These are phyloP conservation scores for Choloepus hoffmanni DNA, from an alignment of 2,113 vertebrate species.

Conservation along the genomic window DNA sequence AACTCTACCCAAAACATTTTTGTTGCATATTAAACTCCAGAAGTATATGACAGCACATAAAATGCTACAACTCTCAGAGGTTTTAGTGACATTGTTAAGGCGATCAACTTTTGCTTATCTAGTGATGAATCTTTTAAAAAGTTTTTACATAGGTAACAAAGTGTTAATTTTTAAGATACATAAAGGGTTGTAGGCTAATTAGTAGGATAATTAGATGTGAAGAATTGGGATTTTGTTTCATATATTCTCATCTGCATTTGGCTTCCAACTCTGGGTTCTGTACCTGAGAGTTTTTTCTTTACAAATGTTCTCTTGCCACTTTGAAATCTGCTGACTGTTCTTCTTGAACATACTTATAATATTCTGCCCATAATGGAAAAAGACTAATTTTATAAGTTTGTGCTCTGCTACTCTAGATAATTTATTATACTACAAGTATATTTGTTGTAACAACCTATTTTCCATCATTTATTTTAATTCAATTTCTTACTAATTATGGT, in stretches of 20 bases:
- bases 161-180: conserved; percentile 82
- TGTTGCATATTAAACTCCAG: conserved; percentile 8
- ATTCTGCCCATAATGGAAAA: conserved; percentile 25
- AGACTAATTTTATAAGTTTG: conserved; percentile 64
- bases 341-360: conserved; percentile 37
- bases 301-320: neutral
- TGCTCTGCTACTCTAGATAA: conserved; percentile 52
- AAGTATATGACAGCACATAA: conserved; percentile 68
- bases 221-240: conserved; percentile 72
- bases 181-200: conserved; percentile 83
- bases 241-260: conserved; percentile 52
- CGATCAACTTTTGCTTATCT: conserved; percentile 14
- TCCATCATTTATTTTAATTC: conserved; percentile 40
- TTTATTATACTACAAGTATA: conserved; percentile 61
- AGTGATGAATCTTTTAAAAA: conserved; percentile 60
- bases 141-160: conserved; percentile 71
- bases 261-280: conserved; percentile 22
- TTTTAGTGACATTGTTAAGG: neutral
- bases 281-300: conserved; percentile 53
- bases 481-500: conserved; percentile 30
- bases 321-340: conserved; percentile 50
- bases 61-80: neutral
- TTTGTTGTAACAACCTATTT: conserved; percentile 74
- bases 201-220: conserved; percentile 52
- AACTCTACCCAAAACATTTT: neutral